Conservation (phyloP, 2,113 vertebrate species). For the Xenopus borealis region DNA sequence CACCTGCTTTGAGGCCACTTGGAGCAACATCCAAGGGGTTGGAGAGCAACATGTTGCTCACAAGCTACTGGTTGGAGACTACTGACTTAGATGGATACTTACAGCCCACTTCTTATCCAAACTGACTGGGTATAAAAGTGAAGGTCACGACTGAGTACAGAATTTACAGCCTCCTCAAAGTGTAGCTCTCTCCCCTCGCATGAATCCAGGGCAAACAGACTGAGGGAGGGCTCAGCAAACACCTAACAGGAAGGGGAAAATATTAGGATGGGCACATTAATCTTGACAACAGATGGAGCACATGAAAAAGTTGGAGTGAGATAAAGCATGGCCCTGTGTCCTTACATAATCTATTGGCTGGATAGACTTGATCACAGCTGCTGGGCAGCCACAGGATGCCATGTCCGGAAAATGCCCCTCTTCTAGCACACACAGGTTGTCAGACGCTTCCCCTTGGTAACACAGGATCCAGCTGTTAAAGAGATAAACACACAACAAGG, state of each 20-base stretch:
- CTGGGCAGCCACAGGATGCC: conserved; percentile 71
- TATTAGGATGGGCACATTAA: not conserved
- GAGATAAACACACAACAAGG: not conserved
- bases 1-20: too few species aligned
- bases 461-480: conserved; percentile 77
- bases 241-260: conserved; percentile 56
- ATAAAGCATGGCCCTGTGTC: not conserved
- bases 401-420: conserved; percentile 80
- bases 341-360: conserved; percentile 81
- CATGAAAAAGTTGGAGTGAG: too few species aligned
- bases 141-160: conserved; percentile 65
- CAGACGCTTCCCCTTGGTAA: conserved; percentile 64
- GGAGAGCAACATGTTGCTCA: too few species aligned
- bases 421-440: conserved; percentile 77
- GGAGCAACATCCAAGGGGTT: too few species aligned
- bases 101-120: conserved; percentile 76
- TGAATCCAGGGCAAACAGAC: conserved; percentile 74
- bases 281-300: not conserved
- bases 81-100: conserved; percentile 53
- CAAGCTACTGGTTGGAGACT: too few species aligned
- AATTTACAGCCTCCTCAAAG: conserved; percentile 61
- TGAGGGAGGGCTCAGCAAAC: conserved; percentile 77
- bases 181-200: conserved; percentile 75
- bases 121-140: conserved; percentile 76
- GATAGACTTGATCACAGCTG: conserved; percentile 69